phyloP scores from a whole-genome alignment of 2,888 invertebrate species.

The Agrochola circellaris region DNA sequence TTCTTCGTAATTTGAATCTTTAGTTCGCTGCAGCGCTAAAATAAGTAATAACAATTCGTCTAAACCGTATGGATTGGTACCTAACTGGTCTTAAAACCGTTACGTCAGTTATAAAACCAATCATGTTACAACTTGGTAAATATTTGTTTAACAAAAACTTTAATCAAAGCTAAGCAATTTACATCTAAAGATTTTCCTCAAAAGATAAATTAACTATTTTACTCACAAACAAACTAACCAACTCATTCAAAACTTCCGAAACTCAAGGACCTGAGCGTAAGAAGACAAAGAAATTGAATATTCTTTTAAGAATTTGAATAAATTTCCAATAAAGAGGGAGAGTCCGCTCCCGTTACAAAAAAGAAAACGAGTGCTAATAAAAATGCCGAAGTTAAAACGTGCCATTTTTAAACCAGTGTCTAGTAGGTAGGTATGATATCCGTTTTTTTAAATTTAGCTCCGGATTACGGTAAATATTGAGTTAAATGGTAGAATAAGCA shows the following conservation, averaged over 20 bases:
- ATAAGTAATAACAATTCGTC: too few relatives aligned
- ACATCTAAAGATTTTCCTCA: not conserved
- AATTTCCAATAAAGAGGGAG: slow-evolving; percentile 83
- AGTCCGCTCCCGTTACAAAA: slow-evolving; percentile 84
- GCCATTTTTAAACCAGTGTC: slow-evolving; percentile 82
- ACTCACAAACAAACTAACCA: slow-evolving; percentile 74
- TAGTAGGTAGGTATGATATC: slow-evolving; percentile 72
- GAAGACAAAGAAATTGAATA: slow-evolving; percentile 80
- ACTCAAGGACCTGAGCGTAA: slow-evolving; percentile 68
- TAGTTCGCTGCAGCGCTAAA: too few relatives aligned
- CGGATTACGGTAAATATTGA: slow-evolving; percentile 5
- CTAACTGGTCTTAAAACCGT: not conserved
- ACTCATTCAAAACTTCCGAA: slow-evolving; percentile 82
- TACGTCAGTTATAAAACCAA: not conserved
- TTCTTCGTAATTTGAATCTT: too few relatives aligned
- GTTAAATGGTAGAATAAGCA: not conserved
- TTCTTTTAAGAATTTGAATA: slow-evolving; percentile 88
- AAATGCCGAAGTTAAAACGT: slow-evolving; percentile 82
- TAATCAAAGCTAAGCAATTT: not conserved
- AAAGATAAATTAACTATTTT: slow-evolving; percentile 41
- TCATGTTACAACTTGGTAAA: not conserved
- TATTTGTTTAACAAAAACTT: slow-evolving; percentile 5
- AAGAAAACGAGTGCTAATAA: slow-evolving; percentile 85
- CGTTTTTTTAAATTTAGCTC: slow-evolving; percentile 71
- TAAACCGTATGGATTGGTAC: too few relatives aligned